Evolutionary conservation across 2,888 invertebrate species (phyloP).

Genomic region (Halocaridina rubra): DNA sequence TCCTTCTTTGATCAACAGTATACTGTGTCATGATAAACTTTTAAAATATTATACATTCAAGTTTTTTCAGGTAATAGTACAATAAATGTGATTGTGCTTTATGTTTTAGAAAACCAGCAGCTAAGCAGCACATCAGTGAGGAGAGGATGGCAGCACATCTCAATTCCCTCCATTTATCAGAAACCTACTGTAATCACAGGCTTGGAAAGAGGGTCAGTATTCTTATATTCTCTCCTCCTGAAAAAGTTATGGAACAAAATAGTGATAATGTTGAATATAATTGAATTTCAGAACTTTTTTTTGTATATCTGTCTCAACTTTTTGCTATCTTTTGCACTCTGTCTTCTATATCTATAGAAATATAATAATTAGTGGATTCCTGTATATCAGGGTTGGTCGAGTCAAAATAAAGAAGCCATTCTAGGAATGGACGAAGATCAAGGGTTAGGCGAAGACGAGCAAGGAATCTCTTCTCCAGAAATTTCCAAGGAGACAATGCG

Average conservation of each 20-base stretch:
- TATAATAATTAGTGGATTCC: no score
- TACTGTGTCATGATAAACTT: no score
- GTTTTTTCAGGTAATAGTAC: no score
- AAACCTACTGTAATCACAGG: conserved; percentile 39
- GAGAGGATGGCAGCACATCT: conserved; percentile 59
- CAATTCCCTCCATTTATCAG: conserved; percentile 55
- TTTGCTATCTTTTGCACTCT: no score
- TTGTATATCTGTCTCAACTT: no score
- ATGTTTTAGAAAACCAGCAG: conserved; percentile 37
- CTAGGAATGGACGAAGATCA: background rate
- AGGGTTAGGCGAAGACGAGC: background rate
- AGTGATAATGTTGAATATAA: no score
- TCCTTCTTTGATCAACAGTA: no score
- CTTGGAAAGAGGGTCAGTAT: conserved; percentile 45
- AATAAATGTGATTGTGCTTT: no score
- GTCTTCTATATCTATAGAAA: no score
- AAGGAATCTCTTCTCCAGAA: background rate
- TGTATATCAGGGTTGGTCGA: background rate
- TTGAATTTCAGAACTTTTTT: no score
- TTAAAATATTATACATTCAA: no score
- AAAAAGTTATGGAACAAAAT: background rate
- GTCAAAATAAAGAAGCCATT: background rate
- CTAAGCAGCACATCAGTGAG: conserved; percentile 57
- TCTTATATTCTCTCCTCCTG: background rate
- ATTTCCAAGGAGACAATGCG: background rate